Base-by-base conservation (phyloP, 2,888 invertebrate genomes). In the Yponomeuta evonymella region DNA sequence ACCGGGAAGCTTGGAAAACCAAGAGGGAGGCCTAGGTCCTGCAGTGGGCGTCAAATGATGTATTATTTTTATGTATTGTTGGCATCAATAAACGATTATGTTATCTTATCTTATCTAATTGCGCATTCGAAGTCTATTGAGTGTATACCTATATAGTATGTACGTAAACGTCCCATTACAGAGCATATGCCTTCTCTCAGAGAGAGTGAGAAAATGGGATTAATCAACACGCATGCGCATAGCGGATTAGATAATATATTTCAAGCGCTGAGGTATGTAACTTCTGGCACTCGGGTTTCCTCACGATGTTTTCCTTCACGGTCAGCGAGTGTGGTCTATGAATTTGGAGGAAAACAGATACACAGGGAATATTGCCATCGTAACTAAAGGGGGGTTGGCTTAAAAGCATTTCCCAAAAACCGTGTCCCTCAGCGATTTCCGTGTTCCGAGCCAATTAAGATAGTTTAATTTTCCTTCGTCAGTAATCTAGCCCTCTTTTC, bases 371-470 rank as follows among this genome's bases (percentile, higher is more conserved):
- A 62, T 6, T 29, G 2, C n/a, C n/a, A 29, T 9, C 23, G n/a
- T 2, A 33, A 30, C 33, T 30, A 33, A 65, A 65, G 5, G 51
- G 51, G 51, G 51, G 51, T 15, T 15, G 51, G 6, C 12, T 58
- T 58, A 58, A 58, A 58, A 58, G 51, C 51, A 58, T 15, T 58
- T 15, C 51, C 51, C 51, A 58, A 58, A 64, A 64, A 64, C 30
- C 23, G 29, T 23, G 64, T 65, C 33, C 65, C n/a, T n/a, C 67
- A 48, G 12, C 67, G 67, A 15, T 51, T 23, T 70, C 30, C 70
- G 70, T 70, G 70, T 23, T 15, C 36, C 29, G 30, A 36, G 23
- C 63, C 70, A 70, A 70, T 70, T 70, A 70, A 70, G 63, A 70
- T 36, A 63, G 33, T 36, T 70, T 70, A 70, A 70, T 70, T 70